A percentile compares a stretch with the other conserved stretches of the same genome.
These are phyloP conservation scores for Xyrauchen texanus DNA, from an alignment of 2,113 vertebrate genomes.

Conservation along the genomic window DNA sequence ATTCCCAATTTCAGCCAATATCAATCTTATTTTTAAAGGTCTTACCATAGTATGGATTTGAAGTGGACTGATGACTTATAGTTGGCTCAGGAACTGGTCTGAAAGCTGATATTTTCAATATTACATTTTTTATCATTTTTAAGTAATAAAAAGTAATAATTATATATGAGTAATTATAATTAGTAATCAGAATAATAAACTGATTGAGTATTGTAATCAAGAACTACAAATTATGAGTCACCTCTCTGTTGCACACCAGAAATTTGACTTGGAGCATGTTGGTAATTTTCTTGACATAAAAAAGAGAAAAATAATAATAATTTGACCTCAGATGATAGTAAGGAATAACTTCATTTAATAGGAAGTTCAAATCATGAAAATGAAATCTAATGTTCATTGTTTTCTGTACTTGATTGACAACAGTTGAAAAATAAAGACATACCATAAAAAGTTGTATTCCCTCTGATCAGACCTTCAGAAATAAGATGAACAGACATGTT, in stretches of 20 bases:
- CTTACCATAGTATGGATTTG: slow-evolving; percentile 66
- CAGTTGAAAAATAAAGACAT: slow-evolving; percentile 10
- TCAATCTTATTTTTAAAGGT: too few species aligned
- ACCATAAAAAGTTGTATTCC: slow-evolving; percentile 62
- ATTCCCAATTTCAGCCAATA: neutral
- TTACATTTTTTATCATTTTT: too few species aligned
- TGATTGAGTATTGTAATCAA: neutral
- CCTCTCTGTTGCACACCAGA: slow-evolving; percentile 20
- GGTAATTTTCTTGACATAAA: slow-evolving; percentile 63
- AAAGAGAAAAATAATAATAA: neutral
- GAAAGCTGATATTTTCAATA: slow-evolving; percentile 5
- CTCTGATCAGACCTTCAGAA: neutral
- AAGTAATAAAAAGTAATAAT: neutral
- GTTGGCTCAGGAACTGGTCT: neutral
- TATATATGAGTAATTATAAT: neutral
- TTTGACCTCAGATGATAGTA: neutral
- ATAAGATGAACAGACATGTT: neutral
- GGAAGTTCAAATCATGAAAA: too few species aligned
- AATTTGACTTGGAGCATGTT: slow-evolving; percentile 30
- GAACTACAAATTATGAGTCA: neutral
- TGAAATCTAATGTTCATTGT: neutral
- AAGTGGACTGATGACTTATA: neutral
- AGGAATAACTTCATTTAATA: neutral
- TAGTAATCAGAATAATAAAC: neutral
- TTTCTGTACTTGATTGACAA: neutral